Conservation (phyloP, 1,140 invertebrate genomes). For the Ceratitis capitata region DNA sequence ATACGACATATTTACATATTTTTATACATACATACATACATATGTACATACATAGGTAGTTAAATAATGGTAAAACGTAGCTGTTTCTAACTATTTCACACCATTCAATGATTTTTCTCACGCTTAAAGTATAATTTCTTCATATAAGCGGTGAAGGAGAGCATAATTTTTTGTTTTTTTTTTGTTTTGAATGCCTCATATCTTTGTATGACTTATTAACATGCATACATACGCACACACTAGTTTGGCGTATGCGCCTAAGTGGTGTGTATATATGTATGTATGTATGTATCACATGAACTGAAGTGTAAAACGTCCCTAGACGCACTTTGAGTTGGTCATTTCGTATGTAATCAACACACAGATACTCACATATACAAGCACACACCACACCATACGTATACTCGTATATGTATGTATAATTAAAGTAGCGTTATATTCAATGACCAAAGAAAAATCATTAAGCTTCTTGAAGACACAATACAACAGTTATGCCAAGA, state of each 20-base stretch:
- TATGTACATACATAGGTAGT: background rate
- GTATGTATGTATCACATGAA: background rate
- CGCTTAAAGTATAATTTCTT: constrained; percentile 43
- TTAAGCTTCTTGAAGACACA: background rate
- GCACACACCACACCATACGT: too few species aligned
- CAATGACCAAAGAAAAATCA: background rate
- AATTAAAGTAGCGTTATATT: background rate
- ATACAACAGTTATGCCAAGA: background rate
- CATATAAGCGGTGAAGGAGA: background rate
- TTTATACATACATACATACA: background rate
- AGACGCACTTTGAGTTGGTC: background rate
- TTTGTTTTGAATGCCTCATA: background rate
- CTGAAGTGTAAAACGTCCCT: background rate
- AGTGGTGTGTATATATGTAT: background rate
- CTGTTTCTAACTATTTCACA: constrained; percentile 37
- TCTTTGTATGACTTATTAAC: background rate
- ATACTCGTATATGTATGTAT: too few species aligned
- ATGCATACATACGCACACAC: background rate
- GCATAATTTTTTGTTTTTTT: background rate
- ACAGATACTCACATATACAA: too few species aligned
- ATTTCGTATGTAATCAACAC: background rate
- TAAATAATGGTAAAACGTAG: background rate
- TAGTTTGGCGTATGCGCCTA: background rate
- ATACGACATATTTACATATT: too few species aligned
- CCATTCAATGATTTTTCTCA: constrained; percentile 43